These are phyloP conservation scores for Lontra canadensis DNA, from an alignment of 2,113 vertebrate species.

Conservation along the genomic window DNA sequence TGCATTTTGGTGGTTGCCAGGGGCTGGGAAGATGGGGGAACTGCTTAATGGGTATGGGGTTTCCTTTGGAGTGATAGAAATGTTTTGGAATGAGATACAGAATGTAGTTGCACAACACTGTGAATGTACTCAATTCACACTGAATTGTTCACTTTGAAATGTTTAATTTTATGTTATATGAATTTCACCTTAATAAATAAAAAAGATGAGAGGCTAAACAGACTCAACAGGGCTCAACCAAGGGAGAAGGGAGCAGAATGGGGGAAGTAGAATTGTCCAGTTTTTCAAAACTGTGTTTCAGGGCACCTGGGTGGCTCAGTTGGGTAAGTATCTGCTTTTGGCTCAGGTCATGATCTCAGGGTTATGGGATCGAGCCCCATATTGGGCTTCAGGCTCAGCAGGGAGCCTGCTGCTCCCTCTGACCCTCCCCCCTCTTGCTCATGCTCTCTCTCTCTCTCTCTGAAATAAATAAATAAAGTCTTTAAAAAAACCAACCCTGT, in stretches of 20 bases:
- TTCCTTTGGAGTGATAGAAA: constrained; percentile 14
- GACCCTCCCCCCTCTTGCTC: not conserved
- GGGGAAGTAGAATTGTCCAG: not conserved
- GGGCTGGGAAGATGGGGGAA: not conserved
- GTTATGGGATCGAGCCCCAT: not conserved
- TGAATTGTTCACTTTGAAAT: constrained; percentile 15
- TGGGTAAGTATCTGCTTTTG: not conserved
- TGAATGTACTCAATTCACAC: not conserved
- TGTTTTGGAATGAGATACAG: constrained; percentile 21
- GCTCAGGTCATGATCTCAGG: not conserved
- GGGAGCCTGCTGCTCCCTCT: not conserved
- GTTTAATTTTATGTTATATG: not conserved
- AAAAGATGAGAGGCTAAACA: not conserved
- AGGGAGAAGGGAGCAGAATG: not conserved
- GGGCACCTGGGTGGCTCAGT: not conserved
- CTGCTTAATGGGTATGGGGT: not conserved
- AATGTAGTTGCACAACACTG: not conserved
- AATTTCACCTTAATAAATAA: constrained; percentile 12
- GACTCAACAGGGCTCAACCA: not conserved
- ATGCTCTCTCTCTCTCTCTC: not conserved
- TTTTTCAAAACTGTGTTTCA: not conserved
- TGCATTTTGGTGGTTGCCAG: not conserved
- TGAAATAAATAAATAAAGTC: not conserved
- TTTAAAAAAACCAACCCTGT: not conserved
- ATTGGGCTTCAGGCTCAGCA: not conserved